A percentile compares a stretch with the other conserved stretches of the same genome.
These are phyloP conservation scores for Plectropomus leopardus DNA, from an alignment of 2,113 vertebrate species.

Conservation along the genomic window DNA sequence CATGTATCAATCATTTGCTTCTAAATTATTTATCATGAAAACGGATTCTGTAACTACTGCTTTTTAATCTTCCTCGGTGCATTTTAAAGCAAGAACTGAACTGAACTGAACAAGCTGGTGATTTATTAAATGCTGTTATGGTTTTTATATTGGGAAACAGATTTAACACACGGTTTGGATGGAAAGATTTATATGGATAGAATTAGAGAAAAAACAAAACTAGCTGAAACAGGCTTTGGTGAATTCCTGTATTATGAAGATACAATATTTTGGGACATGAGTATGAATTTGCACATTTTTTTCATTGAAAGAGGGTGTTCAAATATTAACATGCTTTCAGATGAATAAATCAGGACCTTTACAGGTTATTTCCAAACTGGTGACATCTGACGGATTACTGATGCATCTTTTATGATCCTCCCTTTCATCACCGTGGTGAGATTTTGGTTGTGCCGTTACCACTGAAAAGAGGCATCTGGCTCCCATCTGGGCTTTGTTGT, in stretches of 20 bases:
- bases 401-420: conserved; percentile 50
- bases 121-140: neutral
- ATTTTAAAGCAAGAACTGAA: neutral
- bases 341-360: conserved; percentile 58
- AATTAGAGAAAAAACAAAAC: neutral
- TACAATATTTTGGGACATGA: conserved; percentile 6
- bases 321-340: conserved; percentile 49
- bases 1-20: neutral
- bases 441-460: conserved; percentile 36
- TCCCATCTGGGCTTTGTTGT: conserved; percentile 61
- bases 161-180: conserved; percentile 3
- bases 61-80: neutral
- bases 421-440: conserved; percentile 43
- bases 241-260: conserved; percentile 14
- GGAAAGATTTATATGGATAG: conserved; percentile 16
- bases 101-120: neutral
- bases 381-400: conserved; percentile 49
- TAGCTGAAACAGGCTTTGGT: conserved; percentile 4
- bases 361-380: conserved; percentile 53
- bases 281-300: conserved; percentile 19
- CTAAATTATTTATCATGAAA: neutral
- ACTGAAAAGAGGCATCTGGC: conserved; percentile 51
- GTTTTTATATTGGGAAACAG: conserved; percentile 1
- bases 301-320: conserved; percentile 15
- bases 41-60: neutral